phyloP scores from a whole-genome alignment of 1,140 invertebrate species.

The Papilio glaucus region DNA sequence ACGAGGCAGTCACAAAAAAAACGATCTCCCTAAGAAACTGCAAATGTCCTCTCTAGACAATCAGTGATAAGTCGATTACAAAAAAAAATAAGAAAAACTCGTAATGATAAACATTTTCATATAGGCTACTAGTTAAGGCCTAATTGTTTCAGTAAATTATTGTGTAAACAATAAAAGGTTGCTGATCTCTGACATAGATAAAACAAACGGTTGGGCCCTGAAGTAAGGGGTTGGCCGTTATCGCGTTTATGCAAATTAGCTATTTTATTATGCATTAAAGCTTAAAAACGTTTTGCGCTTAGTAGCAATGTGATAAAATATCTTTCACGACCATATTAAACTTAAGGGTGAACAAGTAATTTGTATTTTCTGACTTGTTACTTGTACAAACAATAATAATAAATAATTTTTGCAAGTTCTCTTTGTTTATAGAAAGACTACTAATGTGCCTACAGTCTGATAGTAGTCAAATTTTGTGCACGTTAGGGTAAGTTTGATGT shows the following conservation, averaged over 20 bases:
- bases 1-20: no score
- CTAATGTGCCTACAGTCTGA: no score
- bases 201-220: no score
- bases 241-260: constrained; percentile 10
- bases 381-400: not conserved
- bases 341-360: not conserved
- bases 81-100: not conserved
- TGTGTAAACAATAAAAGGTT: not conserved
- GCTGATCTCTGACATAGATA: not conserved
- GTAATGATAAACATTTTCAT: not conserved
- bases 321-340: not conserved
- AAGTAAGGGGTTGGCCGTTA: not conserved
- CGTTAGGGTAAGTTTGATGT: no score
- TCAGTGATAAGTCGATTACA: not conserved
- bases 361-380: not conserved
- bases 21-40: no score
- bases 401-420: not conserved
- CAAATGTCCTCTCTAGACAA: no score
- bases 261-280: constrained; percentile 12
- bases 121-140: not conserved
- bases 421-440: no score
- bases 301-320: constrained; percentile 9
- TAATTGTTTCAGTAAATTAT: not conserved
- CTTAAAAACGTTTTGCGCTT: constrained; percentile 3
- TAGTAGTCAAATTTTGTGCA: no score